A percentile compares a stretch with the other conserved stretches of the same genome.
These are phyloP conservation scores for Ahaetulla prasina DNA, from an alignment of 2,113 vertebrate species.

Conservation along the genomic window DNA sequence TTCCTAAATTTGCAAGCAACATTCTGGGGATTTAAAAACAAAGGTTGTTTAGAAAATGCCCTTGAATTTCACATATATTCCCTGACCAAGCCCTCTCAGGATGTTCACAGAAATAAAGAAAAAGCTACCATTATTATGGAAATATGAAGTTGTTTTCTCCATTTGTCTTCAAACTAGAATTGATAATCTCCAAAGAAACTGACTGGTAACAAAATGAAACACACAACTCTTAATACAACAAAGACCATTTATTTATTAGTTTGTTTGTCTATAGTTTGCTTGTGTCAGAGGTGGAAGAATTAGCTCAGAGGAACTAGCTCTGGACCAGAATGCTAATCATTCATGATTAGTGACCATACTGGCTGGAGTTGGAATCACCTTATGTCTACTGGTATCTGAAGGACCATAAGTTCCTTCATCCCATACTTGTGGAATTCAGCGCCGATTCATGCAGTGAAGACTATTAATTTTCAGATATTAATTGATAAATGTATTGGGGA, in stretches of 20 bases:
- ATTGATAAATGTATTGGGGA: background rate
- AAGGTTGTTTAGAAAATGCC: background rate
- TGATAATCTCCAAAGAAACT: background rate
- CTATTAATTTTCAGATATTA: background rate
- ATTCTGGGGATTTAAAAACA: slow-evolving; percentile 29
- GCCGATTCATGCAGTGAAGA: background rate
- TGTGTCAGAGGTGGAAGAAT: too few relatives aligned
- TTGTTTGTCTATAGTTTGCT: background rate
- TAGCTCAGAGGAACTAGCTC: background rate
- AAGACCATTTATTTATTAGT: background rate
- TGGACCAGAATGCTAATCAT: background rate
- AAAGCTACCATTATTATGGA: background rate
- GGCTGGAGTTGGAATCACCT: background rate
- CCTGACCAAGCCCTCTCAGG: background rate
- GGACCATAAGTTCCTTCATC: background rate
- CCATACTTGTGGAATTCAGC: background rate
- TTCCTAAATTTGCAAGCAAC: slow-evolving; percentile 36
- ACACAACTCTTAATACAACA: background rate
- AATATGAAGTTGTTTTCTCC: background rate
- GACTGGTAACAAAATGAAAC: background rate
- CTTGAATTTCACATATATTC: background rate
- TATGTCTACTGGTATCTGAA: background rate
- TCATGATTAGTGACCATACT: background rate
- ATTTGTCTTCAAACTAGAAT: background rate
- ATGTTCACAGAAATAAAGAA: background rate